phyloP scores from a whole-genome alignment of 2,888 invertebrate species.

The Thumatha senex region DNA sequence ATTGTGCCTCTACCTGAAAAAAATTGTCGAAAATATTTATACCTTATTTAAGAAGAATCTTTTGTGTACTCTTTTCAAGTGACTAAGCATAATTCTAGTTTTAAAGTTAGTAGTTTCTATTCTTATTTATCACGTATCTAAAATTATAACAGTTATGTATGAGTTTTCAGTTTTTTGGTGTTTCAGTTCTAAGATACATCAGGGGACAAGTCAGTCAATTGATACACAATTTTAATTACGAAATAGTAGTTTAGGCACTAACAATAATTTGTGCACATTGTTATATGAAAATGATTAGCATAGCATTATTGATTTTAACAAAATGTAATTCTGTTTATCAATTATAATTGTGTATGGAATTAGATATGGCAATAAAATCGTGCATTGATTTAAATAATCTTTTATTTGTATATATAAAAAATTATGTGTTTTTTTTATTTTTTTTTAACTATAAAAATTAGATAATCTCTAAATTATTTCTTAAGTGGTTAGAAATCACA shows the following conservation, averaged over 20 bases:
- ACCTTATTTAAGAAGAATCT: conserved; percentile 36
- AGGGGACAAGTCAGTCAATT: conserved; percentile 51
- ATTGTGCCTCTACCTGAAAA: conserved; percentile 43
- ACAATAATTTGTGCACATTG: conserved; percentile 42
- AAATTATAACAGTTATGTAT: conserved; percentile 45
- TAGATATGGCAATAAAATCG: conserved; percentile 76
- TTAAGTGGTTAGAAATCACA: conserved; percentile 32
- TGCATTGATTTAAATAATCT: conserved; percentile 62
- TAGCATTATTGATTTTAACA: conserved; percentile 26
- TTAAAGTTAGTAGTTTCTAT: conserved; percentile 45
- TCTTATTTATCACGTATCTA: conserved; percentile 64
- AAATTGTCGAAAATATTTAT: conserved; percentile 46
- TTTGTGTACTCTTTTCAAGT: conserved; percentile 55
- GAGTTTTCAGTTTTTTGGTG: conserved; percentile 51
- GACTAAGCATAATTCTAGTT: conserved; percentile 69
- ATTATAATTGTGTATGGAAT: conserved; percentile 81
- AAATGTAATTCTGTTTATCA: conserved; percentile 50
- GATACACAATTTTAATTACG: conserved; percentile 78
- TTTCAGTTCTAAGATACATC: conserved; percentile 74
- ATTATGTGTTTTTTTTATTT: conserved; percentile 9
- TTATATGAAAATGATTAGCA: conserved; percentile 32
- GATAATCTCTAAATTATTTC: conserved; percentile 18
- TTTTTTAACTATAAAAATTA: not conserved
- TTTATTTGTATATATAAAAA: conserved; percentile 38
- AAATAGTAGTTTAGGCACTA: conserved; percentile 38